Conservation (phyloP, 35 echinoderm and acorn worm species). For the Anneissia japonica region DNA sequence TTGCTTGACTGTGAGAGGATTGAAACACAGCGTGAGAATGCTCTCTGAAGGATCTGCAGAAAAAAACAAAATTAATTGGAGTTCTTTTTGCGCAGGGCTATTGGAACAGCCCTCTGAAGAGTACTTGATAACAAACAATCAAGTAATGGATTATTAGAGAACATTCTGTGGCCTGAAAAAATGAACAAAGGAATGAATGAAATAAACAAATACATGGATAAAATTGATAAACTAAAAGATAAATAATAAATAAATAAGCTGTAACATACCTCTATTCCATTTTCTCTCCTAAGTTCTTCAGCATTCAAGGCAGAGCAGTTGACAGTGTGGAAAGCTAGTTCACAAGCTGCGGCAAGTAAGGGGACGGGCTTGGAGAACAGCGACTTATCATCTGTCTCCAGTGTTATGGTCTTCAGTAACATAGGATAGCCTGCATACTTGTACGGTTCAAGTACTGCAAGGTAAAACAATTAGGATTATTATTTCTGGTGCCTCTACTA, state of each 20-base stretch:
- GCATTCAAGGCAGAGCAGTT: conserved; percentile 84
- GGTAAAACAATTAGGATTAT: not conserved
- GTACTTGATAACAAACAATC: too few relatives aligned
- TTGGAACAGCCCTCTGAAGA: too few relatives aligned
- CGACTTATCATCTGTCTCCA: conserved; percentile 80
- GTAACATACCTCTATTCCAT: conserved; percentile 80
- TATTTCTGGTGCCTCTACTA: too few relatives aligned
- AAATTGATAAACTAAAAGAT: too few relatives aligned
- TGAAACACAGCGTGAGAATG: conserved; percentile 56
- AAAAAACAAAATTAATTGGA: not conserved
- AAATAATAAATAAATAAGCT: too few relatives aligned
- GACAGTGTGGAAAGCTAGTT: conserved; percentile 88
- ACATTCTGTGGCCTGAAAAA: too few relatives aligned
- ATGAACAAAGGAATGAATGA: too few relatives aligned
- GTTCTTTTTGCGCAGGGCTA: too few relatives aligned
- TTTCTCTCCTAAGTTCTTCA: conserved; percentile 75
- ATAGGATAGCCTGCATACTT: conserved; percentile 99
- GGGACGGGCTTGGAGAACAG: conserved; percentile 79
- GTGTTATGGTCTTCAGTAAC: conserved; percentile 90
- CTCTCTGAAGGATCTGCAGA: conserved; percentile 63
- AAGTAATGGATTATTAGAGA: too few relatives aligned
- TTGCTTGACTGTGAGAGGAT: conserved; percentile 41
- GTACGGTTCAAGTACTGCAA: conserved; percentile 82
- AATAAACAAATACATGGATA: too few relatives aligned
- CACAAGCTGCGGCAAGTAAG: conserved; percentile 62